Conservation (phyloP, 2,113 vertebrate genomes). For the Typhlomys cinereus region DNA sequence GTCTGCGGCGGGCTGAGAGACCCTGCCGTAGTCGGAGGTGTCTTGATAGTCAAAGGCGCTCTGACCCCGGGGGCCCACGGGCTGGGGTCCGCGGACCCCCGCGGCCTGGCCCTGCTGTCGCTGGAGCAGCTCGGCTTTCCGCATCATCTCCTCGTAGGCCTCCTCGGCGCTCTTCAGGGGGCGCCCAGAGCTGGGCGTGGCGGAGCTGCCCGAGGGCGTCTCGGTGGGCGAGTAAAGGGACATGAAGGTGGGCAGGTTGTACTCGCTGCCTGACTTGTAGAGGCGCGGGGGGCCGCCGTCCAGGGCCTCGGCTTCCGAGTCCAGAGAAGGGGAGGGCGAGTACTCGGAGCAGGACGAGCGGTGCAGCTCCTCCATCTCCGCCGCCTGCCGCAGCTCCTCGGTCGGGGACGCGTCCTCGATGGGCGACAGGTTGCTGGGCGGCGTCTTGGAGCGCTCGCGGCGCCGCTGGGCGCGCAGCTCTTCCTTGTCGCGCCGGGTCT, state of each 20-base stretch:
- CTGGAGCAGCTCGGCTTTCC: slow-evolving; percentile 96
- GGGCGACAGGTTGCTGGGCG: slow-evolving; percentile 98
- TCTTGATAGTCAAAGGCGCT: slow-evolving; percentile 87
- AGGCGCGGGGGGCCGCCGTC: slow-evolving; percentile 92
- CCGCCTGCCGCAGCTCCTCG: slow-evolving; percentile 96
- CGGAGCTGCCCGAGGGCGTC: slow-evolving; percentile 81
- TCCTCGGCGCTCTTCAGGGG: slow-evolving; percentile 98
- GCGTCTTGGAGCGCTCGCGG: slow-evolving; percentile 97
- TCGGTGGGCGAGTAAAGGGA: slow-evolving; percentile 98
- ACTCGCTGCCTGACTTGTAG: slow-evolving; percentile 97
- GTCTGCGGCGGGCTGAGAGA: slow-evolving; percentile 85
- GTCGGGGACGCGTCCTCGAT: slow-evolving; percentile 98
- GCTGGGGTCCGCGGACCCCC: slow-evolving; percentile 84
- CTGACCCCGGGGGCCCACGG: slow-evolving; percentile 81
- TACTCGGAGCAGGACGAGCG: slow-evolving; percentile 98
- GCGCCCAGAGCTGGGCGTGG: slow-evolving; percentile 88
- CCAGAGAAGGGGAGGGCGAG: slow-evolving; percentile 97
- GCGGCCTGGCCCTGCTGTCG: slow-evolving; percentile 89
- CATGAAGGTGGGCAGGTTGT: slow-evolving; percentile 97
- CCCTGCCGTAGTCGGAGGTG: slow-evolving; percentile 81
- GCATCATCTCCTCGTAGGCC: slow-evolving; percentile 99
- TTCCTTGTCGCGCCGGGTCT: slow-evolving; percentile 97
- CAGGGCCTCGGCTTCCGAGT: slow-evolving; percentile 96
- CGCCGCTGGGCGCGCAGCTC: slow-evolving; percentile 97
- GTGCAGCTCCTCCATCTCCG: slow-evolving; percentile 99